These are phyloP conservation scores for Epicauta chinensis DNA, from an alignment of 1,140 invertebrate genomes.

Conservation along the genomic window DNA sequence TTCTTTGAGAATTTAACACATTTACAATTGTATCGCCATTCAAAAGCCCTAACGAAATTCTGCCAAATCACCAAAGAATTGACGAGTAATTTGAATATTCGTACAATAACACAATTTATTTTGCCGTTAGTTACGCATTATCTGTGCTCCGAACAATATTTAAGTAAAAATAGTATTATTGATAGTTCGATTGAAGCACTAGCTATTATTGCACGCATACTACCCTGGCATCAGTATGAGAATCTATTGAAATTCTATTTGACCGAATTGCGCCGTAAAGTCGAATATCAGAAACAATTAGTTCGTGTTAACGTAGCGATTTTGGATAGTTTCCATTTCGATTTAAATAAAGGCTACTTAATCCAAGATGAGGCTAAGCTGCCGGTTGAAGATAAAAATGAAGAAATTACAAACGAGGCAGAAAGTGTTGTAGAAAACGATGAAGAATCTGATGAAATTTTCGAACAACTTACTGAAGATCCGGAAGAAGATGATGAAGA, in stretches of 20 bases:
- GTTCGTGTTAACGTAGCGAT: conserved; percentile 76
- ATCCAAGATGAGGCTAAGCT: too few relatives aligned
- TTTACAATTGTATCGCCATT: conserved; percentile 74
- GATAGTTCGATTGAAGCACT: conserved; percentile 76
- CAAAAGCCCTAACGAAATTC: conserved; percentile 69
- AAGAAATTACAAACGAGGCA: conserved; percentile 24
- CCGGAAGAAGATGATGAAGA: conserved; percentile 33
- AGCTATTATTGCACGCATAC: conserved; percentile 62
- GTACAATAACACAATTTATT: conserved; percentile 75
- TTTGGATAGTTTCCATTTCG: conserved; percentile 89
- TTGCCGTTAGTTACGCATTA: conserved; percentile 77
- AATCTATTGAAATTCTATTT: conserved; percentile 75
- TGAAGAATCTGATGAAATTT: conserved; percentile 33
- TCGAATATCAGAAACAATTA: conserved; percentile 75
- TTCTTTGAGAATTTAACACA: conserved; percentile 93
- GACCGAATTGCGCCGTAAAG: conserved; percentile 58
- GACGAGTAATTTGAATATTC: conserved; percentile 52
- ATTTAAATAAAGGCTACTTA: conserved; percentile 61
- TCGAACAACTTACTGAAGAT: conserved; percentile 9
- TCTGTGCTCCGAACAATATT: conserved; percentile 69
- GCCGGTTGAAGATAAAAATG: conserved; percentile 29
- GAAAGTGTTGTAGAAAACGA: conserved; percentile 23
- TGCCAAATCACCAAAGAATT: conserved; percentile 53
- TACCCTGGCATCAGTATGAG: conserved; percentile 86
- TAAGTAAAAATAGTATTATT: conserved; percentile 71